Evolutionary conservation across 2,797 vertebrate species (phyloP), one percentile per base, ranked within the genome.

Genomic region (Malacoctenus gilli): DNA sequence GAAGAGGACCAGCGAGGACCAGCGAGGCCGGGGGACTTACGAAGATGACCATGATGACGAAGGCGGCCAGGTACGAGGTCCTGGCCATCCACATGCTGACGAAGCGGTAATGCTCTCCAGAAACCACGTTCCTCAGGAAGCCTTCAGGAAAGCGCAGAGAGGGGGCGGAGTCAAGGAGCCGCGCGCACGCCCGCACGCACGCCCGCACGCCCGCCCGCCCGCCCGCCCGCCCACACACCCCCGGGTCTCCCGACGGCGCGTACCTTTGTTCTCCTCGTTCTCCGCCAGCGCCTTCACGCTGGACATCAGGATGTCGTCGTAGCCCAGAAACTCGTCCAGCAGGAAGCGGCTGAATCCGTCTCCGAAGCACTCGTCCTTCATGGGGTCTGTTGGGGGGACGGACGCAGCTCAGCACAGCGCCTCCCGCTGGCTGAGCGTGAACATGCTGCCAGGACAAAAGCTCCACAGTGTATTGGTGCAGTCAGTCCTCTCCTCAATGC

Each of bases 51-150:
- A 99, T 99, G 91, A 99, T 98, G 79, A 98, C 94, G 0, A 97
- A 98, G 34, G 96, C 97, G 0, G 97, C 96, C 75, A 99, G 86
- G 64, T 99, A 99, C 0, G 97, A 98, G 0, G 96, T 97, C 36
- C 96, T 92, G 0, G 96, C 96, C 97, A 98, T 98, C 97, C 97
- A 99, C 96, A 98, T 98, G 87, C 96, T 98, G 72, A 99, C 96
- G 4, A 98, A 99, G 43, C 97, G 94, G 58, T 99, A 98, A 80
- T 99, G 97, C 82, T 99, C 97, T 4, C 96, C 97, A 0, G 96
- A 98, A 0, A 98, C 96, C 82, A 98, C 97, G 0, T 99, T 99
- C 41, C 97, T 94, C 38, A 99, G 89, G 78, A 98, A 99, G 12
- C 97, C 97, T 99, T 85, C 8, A 8, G 12, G 57, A 28, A 77